Evolutionary conservation across 2,888 invertebrate genomes (phyloP).

Genomic region (Pollenia griseotomentosa): DNA sequence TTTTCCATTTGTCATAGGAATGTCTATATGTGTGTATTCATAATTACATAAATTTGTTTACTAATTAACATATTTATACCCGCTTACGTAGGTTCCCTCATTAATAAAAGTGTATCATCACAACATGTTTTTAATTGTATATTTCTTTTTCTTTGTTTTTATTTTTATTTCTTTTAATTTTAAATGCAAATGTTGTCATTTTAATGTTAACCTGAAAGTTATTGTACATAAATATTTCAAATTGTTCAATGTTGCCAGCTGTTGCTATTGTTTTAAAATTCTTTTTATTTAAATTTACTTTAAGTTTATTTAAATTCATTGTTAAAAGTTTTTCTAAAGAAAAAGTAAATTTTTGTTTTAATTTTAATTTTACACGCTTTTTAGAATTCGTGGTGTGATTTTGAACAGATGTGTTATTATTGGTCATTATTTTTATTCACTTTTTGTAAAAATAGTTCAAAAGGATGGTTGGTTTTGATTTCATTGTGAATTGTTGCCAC

Average conservation of each 20-base stretch:
- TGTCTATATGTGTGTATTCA: not conserved
- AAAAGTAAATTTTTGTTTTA: slow-evolving; percentile 8
- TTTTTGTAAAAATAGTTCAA: slow-evolving; percentile 35
- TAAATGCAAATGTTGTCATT: not conserved
- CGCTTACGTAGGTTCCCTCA: not conserved
- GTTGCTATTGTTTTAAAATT: not conserved
- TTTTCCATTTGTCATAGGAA: not conserved
- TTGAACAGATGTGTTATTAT: slow-evolving; percentile 61
- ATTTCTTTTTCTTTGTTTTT: not conserved
- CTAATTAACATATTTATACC: slow-evolving; percentile 14
- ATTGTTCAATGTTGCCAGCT: slow-evolving; percentile 13
- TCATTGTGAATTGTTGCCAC: slow-evolving; percentile 13
- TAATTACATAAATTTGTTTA: slow-evolving; percentile 44
- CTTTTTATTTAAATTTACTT: slow-evolving; percentile 40
- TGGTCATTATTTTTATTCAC: slow-evolving; percentile 26
- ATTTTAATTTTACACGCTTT: not conserved
- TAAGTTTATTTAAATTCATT: slow-evolving; percentile 33
- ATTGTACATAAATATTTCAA: slow-evolving; percentile 8
- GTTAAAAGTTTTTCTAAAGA: slow-evolving; percentile 9
- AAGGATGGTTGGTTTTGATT: slow-evolving; percentile 22
- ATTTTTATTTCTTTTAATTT: not conserved
- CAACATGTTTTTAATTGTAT: not conserved
- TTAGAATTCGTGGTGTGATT: slow-evolving; percentile 62
- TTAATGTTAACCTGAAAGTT: slow-evolving; percentile 24
- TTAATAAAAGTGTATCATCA: not conserved